Base-by-base conservation (phyloP, 2,113 vertebrate species). In the Chaenocephalus aceratus region DNA sequence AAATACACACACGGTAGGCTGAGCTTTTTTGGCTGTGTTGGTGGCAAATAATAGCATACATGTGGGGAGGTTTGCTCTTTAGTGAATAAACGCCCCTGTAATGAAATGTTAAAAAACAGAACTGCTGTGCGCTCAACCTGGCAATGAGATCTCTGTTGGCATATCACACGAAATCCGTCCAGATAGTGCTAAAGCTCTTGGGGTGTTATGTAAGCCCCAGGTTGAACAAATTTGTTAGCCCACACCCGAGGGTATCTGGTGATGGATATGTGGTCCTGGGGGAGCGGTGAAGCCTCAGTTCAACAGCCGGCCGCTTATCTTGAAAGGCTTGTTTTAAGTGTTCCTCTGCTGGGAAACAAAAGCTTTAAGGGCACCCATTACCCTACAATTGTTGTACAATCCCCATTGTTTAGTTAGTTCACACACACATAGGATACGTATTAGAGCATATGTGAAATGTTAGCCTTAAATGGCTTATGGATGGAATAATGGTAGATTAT, bases 191-290 rank as follows among this genome's bases (percentile, higher is more conserved):
- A 79, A 91, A 91, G 71, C 86, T 92, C 91, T 89, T 57, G 81
- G 79, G 75, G 87, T 91, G 90, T 94, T 90, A 90, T 86, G 91
- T 93, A 95, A 95, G 90, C 76, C 80, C 54, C 61, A 84, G 90
- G 90, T 92, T 75, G 91, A 87, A 94, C 93, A 94, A 93, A 95
- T 94, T 93, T 94, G 92, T 91, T 92, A 88, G 88, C 86, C 87
- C 89, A 92, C 89, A 93, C 91, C 92, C 85, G 87, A 80, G 91
- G 94, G 93, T 90, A 92, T 93, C 87, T 93, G 92, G 85, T 94
- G 93, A 94, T 93, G 92, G 94, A 94, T 94, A 84, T 85, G 87
- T 75, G 84, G 90, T 93, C 92, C 92, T 91, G 70, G 70, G 93
- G 92, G 92, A 93, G 63, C 12, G 48, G 49, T 82, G 88, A 92